phyloP scores from a whole-genome alignment of 2,113 vertebrate species.

The Zosterops pallidus region DNA sequence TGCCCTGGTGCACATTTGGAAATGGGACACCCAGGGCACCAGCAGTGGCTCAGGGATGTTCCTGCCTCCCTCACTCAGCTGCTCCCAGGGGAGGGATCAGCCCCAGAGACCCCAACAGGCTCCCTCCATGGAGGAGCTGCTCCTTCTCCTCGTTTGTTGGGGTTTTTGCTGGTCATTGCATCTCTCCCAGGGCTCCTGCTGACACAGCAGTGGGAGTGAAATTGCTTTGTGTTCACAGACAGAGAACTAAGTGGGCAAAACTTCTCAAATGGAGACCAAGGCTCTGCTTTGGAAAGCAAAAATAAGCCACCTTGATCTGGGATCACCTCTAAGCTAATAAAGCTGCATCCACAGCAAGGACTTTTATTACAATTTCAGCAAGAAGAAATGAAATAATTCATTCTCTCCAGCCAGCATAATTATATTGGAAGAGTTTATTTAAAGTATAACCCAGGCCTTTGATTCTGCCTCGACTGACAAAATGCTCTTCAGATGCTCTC shows the following conservation, averaged over 20 bases:
- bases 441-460: neutral
- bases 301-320: neutral
- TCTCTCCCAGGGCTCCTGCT: constrained; percentile 1
- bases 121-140: neutral
- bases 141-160: neutral
- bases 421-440: neutral
- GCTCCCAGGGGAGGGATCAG: neutral
- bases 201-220: neutral
- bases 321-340: constrained; percentile 5
- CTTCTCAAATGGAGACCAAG: neutral
- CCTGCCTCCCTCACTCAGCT: neutral
- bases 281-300: constrained; percentile 30
- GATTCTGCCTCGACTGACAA: constrained; percentile 7
- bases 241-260: neutral
- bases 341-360: neutral
- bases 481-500: neutral
- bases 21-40: neutral
- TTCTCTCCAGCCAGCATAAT: neutral
- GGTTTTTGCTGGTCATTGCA: neutral
- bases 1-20: neutral
- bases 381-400: neutral
- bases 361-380: constrained; percentile 9
- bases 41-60: neutral
- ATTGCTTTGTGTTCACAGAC: neutral
- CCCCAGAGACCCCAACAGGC: neutral